Base-by-base conservation (phyloP, 2,888 invertebrate species). In the Drosophila basisetae region DNA sequence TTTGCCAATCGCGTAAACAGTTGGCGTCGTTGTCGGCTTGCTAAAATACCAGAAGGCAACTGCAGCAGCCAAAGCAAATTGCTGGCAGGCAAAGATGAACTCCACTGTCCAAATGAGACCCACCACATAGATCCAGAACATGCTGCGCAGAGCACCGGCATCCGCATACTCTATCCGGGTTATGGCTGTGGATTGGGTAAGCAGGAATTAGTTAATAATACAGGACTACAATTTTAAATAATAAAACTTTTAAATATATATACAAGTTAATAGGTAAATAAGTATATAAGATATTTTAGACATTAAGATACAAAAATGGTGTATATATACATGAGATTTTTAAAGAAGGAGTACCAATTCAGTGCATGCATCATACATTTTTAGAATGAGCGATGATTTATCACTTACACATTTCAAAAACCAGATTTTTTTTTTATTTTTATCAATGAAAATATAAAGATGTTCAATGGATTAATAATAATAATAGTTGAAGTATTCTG, bases 11-110 rank as follows among this genome's bases (percentile, higher is more conserved):
- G 93, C 93, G 75, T 93, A 93, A 58, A 89, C 63, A 2, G 93
- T 93, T 1, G 97, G 97, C 0, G 95, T 95, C 33, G 95, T 95
- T 75, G 96, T 95, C 65, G 96, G 95, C 39, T 96, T 96, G 88
- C 96, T 95, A 84, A 99, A 99, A 93, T 98, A 99, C 99, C 99
- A 99, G 88, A 96, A 96, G 0, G 98, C 97, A 1, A 99, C 98
- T 28, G 98, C 96, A 16, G 98, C 98, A 25, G 98, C 97, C 75
- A 99, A 96, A 2, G 98, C 97, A 95, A 99, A 97, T 92, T 98
- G 97, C 92, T 99, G 98, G 91, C 98, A 98, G 18, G 97, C 98
- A 84, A 98, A 96, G 83, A 99, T 98, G 92, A 98, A 98, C 94
- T 99, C 98, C 33, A 97, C 96, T 16, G 96, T 96, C 99, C 99